Conservation (phyloP, 2,888 invertebrate genomes). For the Orthosia incerta region DNA sequence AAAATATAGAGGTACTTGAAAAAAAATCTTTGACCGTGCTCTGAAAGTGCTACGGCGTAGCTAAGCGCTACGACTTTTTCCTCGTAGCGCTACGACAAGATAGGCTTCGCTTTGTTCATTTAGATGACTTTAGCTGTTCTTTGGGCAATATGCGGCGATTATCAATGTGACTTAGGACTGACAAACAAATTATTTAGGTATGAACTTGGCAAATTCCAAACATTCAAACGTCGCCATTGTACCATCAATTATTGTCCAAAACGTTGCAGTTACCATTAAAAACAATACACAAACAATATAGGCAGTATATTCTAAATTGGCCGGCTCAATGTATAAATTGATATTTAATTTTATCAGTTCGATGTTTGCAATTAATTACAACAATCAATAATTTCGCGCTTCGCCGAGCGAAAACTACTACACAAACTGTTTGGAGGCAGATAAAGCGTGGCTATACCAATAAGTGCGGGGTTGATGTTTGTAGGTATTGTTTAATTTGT, state of each 20-base stretch:
- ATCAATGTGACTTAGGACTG: not conserved
- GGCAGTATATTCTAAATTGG: constrained; percentile 58
- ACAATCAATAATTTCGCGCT: constrained; percentile 88
- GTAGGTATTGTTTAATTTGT: constrained; percentile 15
- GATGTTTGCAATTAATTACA: constrained; percentile 88
- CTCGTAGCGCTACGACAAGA: not conserved
- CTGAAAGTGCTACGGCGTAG: constrained; percentile 26
- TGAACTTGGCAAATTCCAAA: constrained; percentile 7
- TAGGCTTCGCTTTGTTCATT: not conserved
- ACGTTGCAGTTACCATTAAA: constrained; percentile 37
- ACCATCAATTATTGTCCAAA: constrained; percentile 15
- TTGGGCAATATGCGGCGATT: too few relatives aligned
- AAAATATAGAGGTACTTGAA: not conserved
- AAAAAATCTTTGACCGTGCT: not conserved
- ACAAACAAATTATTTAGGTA: not conserved
- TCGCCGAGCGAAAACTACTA: constrained; percentile 81
- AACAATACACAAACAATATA: constrained; percentile 34
- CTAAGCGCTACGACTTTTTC: constrained; percentile 16
- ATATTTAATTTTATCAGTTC: constrained; percentile 80
- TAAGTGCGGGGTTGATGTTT: constrained; percentile 18
- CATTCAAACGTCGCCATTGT: constrained; percentile 12
- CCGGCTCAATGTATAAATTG: constrained; percentile 70
- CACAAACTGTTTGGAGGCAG: constrained; percentile 76
- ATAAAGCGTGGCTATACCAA: constrained; percentile 70
- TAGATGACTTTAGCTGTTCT: not conserved